phyloP scores from a whole-genome alignment of 2,888 invertebrate species.

The Euplexia lucipara region DNA sequence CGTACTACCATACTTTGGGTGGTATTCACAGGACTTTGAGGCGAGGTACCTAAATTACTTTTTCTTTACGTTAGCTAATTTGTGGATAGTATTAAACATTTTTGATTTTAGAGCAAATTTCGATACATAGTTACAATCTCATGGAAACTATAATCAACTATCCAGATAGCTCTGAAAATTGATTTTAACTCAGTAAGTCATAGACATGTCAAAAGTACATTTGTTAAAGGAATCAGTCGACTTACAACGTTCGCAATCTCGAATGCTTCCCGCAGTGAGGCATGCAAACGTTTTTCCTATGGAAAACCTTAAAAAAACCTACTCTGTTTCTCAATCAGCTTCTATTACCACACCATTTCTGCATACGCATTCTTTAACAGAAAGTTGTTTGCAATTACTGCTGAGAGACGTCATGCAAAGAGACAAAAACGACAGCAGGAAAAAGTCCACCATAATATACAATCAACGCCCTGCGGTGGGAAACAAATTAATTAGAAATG shows the following conservation, averaged over 20 bases:
- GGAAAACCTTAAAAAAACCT: not conserved
- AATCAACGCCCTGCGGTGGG: conserved; percentile 26
- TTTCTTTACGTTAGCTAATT: too few species aligned
- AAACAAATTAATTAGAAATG: conserved; percentile 19
- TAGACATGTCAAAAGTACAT: not conserved
- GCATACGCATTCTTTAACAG: conserved; percentile 38
- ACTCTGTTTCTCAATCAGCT: conserved; percentile 20
- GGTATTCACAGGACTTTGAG: too few species aligned
- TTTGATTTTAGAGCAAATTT: too few species aligned
- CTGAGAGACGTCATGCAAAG: conserved; percentile 8
- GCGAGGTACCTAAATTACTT: too few species aligned
- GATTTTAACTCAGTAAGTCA: too few species aligned
- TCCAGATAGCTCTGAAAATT: too few species aligned
- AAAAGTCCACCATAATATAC: conserved; percentile 15
- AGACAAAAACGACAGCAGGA: conserved; percentile 13
- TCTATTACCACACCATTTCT: conserved; percentile 17
- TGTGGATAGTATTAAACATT: too few species aligned
- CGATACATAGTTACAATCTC: too few species aligned
- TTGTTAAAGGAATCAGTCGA: not conserved
- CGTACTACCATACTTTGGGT: not conserved
- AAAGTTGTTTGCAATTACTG: conserved; percentile 33
- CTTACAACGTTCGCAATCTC: not conserved
- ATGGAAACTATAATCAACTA: too few species aligned
- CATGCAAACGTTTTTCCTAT: not conserved
- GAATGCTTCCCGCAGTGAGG: conserved; percentile 5